Evolutionary conservation across 2,888 invertebrate genomes (phyloP), one percentile per base, ranked within the genome.

Genomic region (Chalcosyrphus nemorum): DNA sequence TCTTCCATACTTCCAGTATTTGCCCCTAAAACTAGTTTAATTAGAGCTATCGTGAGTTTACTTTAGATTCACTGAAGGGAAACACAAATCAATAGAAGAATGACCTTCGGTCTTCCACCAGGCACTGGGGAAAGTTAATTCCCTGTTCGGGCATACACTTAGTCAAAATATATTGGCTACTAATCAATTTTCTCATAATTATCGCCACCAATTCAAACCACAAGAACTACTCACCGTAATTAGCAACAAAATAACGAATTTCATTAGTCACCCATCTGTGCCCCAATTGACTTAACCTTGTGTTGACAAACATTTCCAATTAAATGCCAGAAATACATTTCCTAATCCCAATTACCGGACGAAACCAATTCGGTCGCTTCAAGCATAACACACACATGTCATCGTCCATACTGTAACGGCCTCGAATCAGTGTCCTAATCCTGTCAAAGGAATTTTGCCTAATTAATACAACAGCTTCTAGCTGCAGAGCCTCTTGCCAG

Each of bases 301-400:
- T n/a, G n/a, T 19, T 43, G 41, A 56, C 68, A 45, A 54, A 68
- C 56, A 68, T 54, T 68, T 43, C 68, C 43, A 54, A 68, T 68
- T 68, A 56, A 56, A 56, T 68, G 43, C 13, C 54, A 19, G 13
- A 68, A 56, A 68, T 43, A 68, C 29, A 29, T 29, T 43, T 56
- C 43, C 43, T 56, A 41, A 43, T 56, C 43, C 54, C 19, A 54
- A 68, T 56, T 68, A 41, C 9, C 68, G 24, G 13, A 4, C 9
- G 43, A n/a, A 43, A 43, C 54, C 41, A 54, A 68, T 41, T 29
- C 13, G 7, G 41, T 27, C 5, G 27, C 65, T 24, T 13, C 63
- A 6, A 32, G 21, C 63, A 47, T 4, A 65, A 13, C 47, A 47
- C n/a, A n/a, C n/a, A n/a, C 47, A 65, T 50, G 65, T 65, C 50